A percentile compares a stretch with the other conserved stretches of the same genome.
These are phyloP conservation scores for Drosophila hamatofila DNA, from an alignment of 2,888 invertebrate species.

Conservation along the genomic window DNA sequence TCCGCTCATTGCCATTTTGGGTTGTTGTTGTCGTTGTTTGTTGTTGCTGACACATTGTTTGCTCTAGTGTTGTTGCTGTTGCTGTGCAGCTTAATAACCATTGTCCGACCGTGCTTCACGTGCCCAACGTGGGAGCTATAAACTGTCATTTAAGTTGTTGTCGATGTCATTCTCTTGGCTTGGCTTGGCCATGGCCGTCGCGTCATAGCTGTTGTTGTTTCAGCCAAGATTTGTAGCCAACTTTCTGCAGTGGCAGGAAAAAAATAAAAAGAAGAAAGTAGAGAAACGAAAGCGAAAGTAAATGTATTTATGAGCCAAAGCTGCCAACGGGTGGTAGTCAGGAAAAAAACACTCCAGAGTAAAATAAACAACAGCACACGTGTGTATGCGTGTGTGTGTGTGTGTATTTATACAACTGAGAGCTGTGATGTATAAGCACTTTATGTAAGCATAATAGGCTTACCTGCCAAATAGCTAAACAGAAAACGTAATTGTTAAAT, in stretches of 20 bases:
- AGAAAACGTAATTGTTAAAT: constrained; percentile 12
- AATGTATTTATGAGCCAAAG: constrained; percentile 72
- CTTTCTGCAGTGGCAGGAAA: constrained; percentile 42
- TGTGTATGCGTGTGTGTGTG: constrained; percentile 9
- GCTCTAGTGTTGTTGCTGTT: constrained; percentile 35
- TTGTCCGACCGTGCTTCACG: constrained; percentile 64
- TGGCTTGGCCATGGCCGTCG: constrained; percentile 27
- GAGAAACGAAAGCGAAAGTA: constrained; percentile 66
- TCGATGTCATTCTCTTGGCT: constrained; percentile 75
- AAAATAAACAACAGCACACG: constrained; percentile 60
- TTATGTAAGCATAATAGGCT: constrained; percentile 45
- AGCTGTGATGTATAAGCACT: constrained; percentile 19
- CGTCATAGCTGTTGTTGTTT: constrained; percentile 39
- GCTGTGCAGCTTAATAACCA: constrained; percentile 71
- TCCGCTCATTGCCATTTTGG: constrained; percentile 75
- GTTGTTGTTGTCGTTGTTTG: constrained; percentile 33
- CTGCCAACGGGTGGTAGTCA: constrained; percentile 29
- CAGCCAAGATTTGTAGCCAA: constrained; percentile 74
- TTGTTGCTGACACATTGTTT: constrained; percentile 50
- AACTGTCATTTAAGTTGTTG: constrained; percentile 80
- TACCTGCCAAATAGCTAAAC: constrained; percentile 28
- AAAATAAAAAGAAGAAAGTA: too few species aligned
- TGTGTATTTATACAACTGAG: not conserved
- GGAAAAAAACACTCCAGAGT: constrained; percentile 74
- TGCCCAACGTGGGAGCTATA: constrained; percentile 77